Evolutionary conservation across 2,113 vertebrate genomes (phyloP).

Genomic region (Eudyptes chrysolophus): DNA sequence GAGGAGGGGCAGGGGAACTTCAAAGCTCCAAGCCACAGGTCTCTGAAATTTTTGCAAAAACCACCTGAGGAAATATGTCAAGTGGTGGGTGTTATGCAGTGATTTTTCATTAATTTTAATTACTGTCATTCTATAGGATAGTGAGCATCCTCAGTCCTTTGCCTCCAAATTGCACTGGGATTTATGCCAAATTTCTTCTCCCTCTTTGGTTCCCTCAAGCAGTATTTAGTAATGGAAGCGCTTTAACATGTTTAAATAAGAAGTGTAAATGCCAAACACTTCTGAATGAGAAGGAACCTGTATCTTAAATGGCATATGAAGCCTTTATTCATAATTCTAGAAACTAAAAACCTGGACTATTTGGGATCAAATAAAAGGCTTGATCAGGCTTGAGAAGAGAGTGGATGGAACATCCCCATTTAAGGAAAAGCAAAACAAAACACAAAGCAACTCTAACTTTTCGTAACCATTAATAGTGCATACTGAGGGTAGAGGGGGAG

Average conservation of each 20-base stretch:
- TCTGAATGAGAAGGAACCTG: conserved; percentile 48
- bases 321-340: conserved; percentile 21
- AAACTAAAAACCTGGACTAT: background rate
- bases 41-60: conserved; percentile 37
- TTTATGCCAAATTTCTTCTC: conserved; percentile 61
- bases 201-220: conserved; percentile 58
- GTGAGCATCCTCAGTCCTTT: conserved; percentile 63
- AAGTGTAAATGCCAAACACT: conserved; percentile 59
- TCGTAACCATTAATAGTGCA: background rate
- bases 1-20: conserved; percentile 32
- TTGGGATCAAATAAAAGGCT: conserved; percentile 37
- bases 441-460: background rate
- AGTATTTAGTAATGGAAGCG: conserved; percentile 62
- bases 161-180: conserved; percentile 66
- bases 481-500: background rate
- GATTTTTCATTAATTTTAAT: conserved; percentile 76
- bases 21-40: conserved; percentile 41
- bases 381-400: conserved; percentile 30
- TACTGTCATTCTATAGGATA: conserved; percentile 67
- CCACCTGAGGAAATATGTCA: conserved; percentile 53
- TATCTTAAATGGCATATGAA: conserved; percentile 21
- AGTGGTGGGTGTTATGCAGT: conserved; percentile 42
- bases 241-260: conserved; percentile 68
- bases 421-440: background rate
- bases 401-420: background rate